Evolutionary conservation across 2,113 vertebrate species (phyloP).

Genomic region (Thalassarche chlororhynchos): DNA sequence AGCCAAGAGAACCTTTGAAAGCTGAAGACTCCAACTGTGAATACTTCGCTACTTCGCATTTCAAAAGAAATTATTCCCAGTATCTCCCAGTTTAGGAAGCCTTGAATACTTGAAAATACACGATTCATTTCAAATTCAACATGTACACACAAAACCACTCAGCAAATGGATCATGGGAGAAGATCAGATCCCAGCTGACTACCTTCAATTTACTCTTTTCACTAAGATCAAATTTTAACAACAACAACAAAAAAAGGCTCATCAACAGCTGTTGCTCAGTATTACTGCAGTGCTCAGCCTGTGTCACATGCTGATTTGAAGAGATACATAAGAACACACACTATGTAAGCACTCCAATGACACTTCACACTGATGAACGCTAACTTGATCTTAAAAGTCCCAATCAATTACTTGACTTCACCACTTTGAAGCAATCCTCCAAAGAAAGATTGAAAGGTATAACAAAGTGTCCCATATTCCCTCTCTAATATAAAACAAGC

Average conservation of each 20-base stretch:
- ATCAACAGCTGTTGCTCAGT: not conserved
- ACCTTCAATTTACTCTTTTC: not conserved
- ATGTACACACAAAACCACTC: not conserved
- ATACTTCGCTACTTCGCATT: not conserved
- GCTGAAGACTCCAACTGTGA: not conserved
- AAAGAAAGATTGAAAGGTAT: not conserved
- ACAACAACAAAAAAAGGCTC: not conserved
- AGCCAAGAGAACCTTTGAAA: not conserved
- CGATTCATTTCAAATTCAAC: not conserved
- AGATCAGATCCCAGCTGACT: not conserved
- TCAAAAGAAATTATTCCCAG: not conserved
- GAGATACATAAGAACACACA: accelerated
- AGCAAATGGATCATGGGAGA: not conserved
- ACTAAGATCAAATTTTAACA: not conserved
- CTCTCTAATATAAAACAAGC: not conserved
- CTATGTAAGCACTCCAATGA: not conserved
- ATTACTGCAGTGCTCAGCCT: not conserved
- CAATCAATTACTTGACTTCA: not conserved
- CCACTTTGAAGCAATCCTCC: not conserved
- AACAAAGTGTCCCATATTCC: not conserved
- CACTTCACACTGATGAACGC: not conserved
- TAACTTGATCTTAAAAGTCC: not conserved
- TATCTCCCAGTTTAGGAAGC: not conserved
- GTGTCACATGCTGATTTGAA: not conserved
- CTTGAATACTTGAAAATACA: not conserved